These are phyloP conservation scores for Poecile montanus DNA, from an alignment of 2,797 vertebrate species.

Conservation along the genomic window DNA sequence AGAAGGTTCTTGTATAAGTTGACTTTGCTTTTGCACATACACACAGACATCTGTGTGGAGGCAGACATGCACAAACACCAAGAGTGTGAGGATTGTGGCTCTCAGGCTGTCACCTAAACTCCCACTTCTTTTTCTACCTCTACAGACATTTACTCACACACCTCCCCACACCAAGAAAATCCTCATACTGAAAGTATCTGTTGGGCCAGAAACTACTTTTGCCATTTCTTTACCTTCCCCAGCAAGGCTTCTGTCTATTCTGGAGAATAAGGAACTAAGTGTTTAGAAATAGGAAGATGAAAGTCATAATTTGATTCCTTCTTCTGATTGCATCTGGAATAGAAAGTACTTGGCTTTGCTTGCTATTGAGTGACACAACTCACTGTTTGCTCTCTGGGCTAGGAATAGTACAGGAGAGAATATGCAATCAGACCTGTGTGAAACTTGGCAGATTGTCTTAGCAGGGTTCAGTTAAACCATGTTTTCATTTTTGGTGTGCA, in stretches of 20 bases:
- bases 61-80: background rate
- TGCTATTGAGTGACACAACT: background rate
- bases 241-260: background rate
- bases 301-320: slow-evolving; percentile 1
- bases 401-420: slow-evolving; percentile 29
- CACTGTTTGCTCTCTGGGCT: slow-evolving; percentile 12
- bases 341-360: slow-evolving; percentile 5
- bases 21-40: background rate
- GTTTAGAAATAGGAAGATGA: slow-evolving; percentile 11
- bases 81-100: background rate
- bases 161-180: background rate
- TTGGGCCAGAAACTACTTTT: background rate
- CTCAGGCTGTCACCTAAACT: background rate
- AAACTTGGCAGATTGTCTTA: background rate
- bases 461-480: background rate
- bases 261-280: background rate
- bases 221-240: background rate
- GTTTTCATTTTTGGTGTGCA: slow-evolving; percentile 8
- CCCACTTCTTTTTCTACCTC: background rate
- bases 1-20: background rate
- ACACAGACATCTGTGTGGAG: background rate
- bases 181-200: background rate
- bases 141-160: background rate
- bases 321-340: slow-evolving; percentile 16
- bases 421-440: background rate